Evolutionary conservation across 2,888 invertebrate species (phyloP).

Genomic region (Drosophila meridionalis): DNA sequence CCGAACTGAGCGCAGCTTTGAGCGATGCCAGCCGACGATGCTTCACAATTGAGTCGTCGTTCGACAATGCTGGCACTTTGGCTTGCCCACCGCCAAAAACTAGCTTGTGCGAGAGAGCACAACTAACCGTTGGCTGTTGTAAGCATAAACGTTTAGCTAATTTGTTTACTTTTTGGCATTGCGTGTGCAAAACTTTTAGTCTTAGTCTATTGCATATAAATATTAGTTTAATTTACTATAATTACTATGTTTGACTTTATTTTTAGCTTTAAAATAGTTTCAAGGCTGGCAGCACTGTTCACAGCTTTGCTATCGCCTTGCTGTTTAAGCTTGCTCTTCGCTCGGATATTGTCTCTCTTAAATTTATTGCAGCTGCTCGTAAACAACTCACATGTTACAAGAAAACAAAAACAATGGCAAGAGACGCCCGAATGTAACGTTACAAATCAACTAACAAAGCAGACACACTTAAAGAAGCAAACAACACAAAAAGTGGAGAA

Average conservation of each 20-base stretch:
- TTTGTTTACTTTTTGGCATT: background rate
- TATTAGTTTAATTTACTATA: background rate
- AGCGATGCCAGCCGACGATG: constrained; percentile 39
- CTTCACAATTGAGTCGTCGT: constrained; percentile 26
- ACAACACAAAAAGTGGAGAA: constrained; percentile 58
- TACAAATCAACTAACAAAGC: constrained; percentile 62
- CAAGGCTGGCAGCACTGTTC: constrained; percentile 7
- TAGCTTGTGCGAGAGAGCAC: constrained; percentile 6
- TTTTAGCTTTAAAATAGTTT: constrained; percentile 5
- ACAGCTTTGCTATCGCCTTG: constrained; percentile 9
- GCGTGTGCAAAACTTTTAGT: background rate
- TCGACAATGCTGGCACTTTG: constrained; percentile 13
- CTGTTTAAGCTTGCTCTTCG: constrained; percentile 42
- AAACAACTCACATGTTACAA: constrained; percentile 44
- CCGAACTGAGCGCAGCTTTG: constrained; percentile 66
- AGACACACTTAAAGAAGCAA: constrained; percentile 59
- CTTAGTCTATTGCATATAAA: background rate
- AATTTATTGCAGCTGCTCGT: constrained; percentile 32
- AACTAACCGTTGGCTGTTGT: background rate
- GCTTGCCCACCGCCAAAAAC: constrained; percentile 22
- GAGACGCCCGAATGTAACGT: constrained; percentile 36
- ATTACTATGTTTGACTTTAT: background rate
- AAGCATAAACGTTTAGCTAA: background rate
- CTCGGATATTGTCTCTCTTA: constrained; percentile 44
- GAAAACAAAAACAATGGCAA: constrained; percentile 18